Percentiles rank a stretch among this genome's conserved stretches.
These are phyloP conservation scores for Patella depressa DNA, from an alignment of 2,888 invertebrate genomes.

Conservation along the genomic window DNA sequence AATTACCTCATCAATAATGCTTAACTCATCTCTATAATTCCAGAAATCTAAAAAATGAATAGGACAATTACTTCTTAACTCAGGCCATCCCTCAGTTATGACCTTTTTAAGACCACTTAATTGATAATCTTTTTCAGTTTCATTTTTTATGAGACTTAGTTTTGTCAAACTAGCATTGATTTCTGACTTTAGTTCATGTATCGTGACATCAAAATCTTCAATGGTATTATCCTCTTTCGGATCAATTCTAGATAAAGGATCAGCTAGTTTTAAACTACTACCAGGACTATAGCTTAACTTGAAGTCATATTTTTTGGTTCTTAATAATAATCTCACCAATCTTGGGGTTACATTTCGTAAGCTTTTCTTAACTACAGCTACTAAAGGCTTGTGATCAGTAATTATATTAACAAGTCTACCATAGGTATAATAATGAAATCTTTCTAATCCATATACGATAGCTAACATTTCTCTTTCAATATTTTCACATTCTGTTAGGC, in stretches of 20 bases:
- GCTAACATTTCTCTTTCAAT: conserved; percentile 7
- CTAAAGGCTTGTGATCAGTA: conserved; percentile 1
- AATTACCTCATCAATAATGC: background rate
- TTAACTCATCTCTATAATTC: conserved; percentile 7
- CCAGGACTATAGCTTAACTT: background rate
- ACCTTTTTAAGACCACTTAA: background rate
- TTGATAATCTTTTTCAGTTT: conserved; percentile 8
- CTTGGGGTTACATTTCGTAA: conserved; percentile 1
- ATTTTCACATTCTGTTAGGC: background rate
- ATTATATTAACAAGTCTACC: background rate
- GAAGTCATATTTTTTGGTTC: background rate
- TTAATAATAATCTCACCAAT: background rate
- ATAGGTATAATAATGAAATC: conserved; percentile 6
- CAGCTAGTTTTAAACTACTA: background rate
- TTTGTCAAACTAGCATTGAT: background rate
- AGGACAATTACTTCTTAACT: background rate
- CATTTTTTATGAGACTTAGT: background rate
- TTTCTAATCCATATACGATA: conserved; percentile 5
- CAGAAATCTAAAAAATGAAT: conserved; percentile 6
- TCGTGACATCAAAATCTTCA: background rate
- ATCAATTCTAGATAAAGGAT: conserved; percentile 6
- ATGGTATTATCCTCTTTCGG: conserved; percentile 1
- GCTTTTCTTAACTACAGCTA: background rate
- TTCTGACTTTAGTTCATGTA: background rate
- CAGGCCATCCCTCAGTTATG: background rate